Conservation (phyloP, 2,888 invertebrate species). For the Tortricodes alternella region DNA sequence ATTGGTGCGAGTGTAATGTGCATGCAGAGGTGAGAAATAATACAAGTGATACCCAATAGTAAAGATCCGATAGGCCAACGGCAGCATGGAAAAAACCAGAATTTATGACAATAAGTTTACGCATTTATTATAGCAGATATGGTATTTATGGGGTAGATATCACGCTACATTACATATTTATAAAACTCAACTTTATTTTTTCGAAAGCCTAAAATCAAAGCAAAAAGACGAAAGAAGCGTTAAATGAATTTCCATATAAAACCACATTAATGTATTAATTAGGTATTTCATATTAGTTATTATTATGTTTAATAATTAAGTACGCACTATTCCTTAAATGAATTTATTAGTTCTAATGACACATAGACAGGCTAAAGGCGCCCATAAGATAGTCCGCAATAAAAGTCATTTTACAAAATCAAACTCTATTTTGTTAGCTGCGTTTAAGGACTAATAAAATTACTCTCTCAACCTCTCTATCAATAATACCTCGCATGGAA, state of each 20-base stretch:
- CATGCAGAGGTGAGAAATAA: conserved; percentile 59
- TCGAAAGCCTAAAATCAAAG: conserved; percentile 21
- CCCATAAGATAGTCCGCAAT: too few species aligned
- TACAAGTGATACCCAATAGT: conserved; percentile 68
- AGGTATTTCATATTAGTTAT: too few species aligned
- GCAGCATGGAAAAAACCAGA: conserved; percentile 76
- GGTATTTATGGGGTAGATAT: neutral
- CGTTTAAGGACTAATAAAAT: too few species aligned
- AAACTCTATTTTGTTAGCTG: too few species aligned
- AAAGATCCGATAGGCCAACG: conserved; percentile 74
- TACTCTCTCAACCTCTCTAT: too few species aligned
- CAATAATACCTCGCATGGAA: too few species aligned
- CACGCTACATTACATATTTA: neutral
- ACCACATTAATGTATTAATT: neutral
- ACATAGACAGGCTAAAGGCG: too few species aligned
- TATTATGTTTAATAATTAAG: too few species aligned
- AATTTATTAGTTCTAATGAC: too few species aligned
- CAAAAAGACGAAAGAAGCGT: conserved; percentile 3
- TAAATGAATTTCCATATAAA: conserved; percentile 2
- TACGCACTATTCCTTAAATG: too few species aligned
- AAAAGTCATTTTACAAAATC: too few species aligned
- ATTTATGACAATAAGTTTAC: conserved; percentile 74
- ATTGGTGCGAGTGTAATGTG: conserved; percentile 60
- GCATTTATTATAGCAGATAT: conserved; percentile 25
- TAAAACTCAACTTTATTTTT: neutral